Evolutionary conservation across 2,113 vertebrate genomes (phyloP).

Genomic region (Empidonax traillii): DNA sequence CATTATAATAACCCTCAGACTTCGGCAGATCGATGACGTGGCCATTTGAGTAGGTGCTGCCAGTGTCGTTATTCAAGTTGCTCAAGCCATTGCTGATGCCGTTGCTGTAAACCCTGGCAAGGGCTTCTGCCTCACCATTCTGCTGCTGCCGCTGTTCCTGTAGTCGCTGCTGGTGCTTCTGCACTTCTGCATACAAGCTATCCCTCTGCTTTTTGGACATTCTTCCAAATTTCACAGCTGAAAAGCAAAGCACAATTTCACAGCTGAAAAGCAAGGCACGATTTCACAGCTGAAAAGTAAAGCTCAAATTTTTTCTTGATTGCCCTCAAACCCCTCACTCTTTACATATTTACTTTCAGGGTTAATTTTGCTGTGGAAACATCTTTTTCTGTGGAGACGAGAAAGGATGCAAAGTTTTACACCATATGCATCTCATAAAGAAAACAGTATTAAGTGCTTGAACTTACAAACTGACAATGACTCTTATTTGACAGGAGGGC

Average conservation of each 20-base stretch:
- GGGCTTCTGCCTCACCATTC: conserved; percentile 91
- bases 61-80: conserved; percentile 87
- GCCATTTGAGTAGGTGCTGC: conserved; percentile 89
- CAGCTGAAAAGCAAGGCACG: conserved; percentile 80
- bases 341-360: neutral
- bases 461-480: neutral
- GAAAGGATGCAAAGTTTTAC: neutral
- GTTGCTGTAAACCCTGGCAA: conserved; percentile 90
- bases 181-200: conserved; percentile 96
- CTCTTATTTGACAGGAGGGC: neutral
- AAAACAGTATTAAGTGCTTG: neutral
- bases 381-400: neutral
- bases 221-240: conserved; percentile 98
- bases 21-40: conserved; percentile 94
- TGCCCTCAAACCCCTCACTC: neutral
- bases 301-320: neutral
- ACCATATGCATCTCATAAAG: neutral
- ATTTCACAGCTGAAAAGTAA: conserved; percentile 90
- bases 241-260: conserved; percentile 77
- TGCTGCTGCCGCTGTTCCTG: conserved; percentile 95
- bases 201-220: conserved; percentile 99
- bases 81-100: conserved; percentile 89
- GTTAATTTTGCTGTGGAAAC: neutral
- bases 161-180: conserved; percentile 96
- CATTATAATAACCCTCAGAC: conserved; percentile 87